Evolutionary conservation across 2,797 vertebrate species (phyloP), one percentile per base, ranked within the genome.

Genomic region (Danionella dracula): DNA sequence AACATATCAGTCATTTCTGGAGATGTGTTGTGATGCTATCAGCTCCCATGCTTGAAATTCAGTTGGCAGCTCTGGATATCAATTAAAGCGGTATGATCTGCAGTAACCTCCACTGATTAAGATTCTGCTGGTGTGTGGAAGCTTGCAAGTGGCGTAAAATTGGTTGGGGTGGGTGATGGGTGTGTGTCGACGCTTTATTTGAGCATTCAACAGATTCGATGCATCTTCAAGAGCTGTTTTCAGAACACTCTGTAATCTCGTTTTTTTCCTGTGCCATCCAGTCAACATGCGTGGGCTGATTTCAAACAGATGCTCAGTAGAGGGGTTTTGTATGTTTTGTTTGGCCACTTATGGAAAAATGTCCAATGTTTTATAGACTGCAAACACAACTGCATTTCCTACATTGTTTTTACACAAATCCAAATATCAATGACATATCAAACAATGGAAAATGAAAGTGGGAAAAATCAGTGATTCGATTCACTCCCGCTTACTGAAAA

Each of bases 61-160:
- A 55, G 41, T 41, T 56, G 63, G 63, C 63, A 56, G 55, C 53
- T 41, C 32, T 19, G 37, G 63, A 51, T 38, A 66, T 66, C 63
- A 66, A 66, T 66, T 66, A 66, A 55, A 66, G 17, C 32, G 8
- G 42, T 20, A 37, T 46, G 21, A 66, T 66, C 63, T 48, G 32
- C 53, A 55, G 63, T 66, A 56, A 66, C 63, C 63, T 55, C 63
- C 37, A 51, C 46, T 66, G 63, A 66, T 66, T 66, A 66, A 48
- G 42, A 66, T 66, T 66, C 63, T 48, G 42, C 42, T 48, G 51
- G 41, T 56, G 42, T 66, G 32, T 48, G 21, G 53, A 66, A 12
- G 51, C 11, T 54, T 56, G 41, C 41, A 66, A 48, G 23, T 15
- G 34, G 51, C 51, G 32, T 56, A 48, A 56, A 66, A 66, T 56